Evolutionary conservation across 2,797 vertebrate species (phyloP), one percentile per base, ranked within the genome.

Genomic region (Spea hammondii): DNA sequence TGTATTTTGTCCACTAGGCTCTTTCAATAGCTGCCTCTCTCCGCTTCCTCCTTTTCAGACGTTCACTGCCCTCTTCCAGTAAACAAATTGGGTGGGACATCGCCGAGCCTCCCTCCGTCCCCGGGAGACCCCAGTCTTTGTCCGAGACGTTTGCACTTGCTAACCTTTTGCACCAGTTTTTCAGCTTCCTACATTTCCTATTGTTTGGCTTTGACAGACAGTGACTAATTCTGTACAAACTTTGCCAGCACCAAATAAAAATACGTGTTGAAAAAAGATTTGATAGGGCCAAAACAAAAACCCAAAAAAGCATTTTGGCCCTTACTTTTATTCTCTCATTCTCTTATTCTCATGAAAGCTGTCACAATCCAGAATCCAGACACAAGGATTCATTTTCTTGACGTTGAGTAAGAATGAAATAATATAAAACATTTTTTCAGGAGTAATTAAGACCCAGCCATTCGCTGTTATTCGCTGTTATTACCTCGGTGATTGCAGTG

Each of bases 101-200:
- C 32, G 11, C 12, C 45, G 5, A 45, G 44, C 32, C 14, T 17
- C 64, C 44, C 64, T 65, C 9, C 32, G 11, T 65, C 64, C 64
- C 64, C 64, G 11, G 3, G 64, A 65, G 64, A 65, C 46, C 9
- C 32, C 32, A 65, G 32, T 65, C 64, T 65, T 65, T 65, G 64
- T 65, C 45, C 64, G 11, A 4, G 8, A 45, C 32, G 32, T 47
- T 65, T 65, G 64, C 64, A 45, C 64, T 65, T 65, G 64, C 64
- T 45, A 65, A 65, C 44, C 64, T 65, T 65, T 65, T 65, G 10
- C 32, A 65, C 64, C 64, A 65, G 64, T 12, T 65, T 46, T 65
- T 17, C 44, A 12, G 32, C n/a, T 65, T 65, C 14, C 64, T 53
- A 62, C 14, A 9, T 62, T 62, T 62, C n/a, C n/a, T 65, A n/a